Base-by-base conservation (phyloP, 1,140 invertebrate genomes). In the Sminthurides bifidus region DNA sequence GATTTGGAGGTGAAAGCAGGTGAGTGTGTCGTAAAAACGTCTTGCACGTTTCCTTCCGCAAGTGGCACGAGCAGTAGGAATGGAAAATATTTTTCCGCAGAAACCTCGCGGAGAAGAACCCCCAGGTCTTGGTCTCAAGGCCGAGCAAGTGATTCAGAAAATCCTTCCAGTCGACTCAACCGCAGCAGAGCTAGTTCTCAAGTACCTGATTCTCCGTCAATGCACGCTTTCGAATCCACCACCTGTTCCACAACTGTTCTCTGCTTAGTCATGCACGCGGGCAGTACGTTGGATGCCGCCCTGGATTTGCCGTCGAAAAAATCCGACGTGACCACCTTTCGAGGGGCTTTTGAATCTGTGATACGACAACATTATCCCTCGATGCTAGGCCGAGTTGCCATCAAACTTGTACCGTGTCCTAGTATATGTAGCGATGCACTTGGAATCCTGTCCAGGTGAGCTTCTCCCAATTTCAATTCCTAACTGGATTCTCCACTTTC, bases 341-440 rank as follows among this genome's bases (percentile, higher is more conserved):
- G 84, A 64, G 85, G 87, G 48, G 91, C 92, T n/a, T 91, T 98
- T 69, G 92, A 98, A 71, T 84, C 82, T 40, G 88, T 98, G 2
- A 89, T 96, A 78, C 79, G 86, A 41, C 85, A 92, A 68, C 92
- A 98, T 74, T 98, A 98, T 76, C 86, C 91, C 8, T 83, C 82
- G 44, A 79, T 96, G 66, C 78, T 89, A 27, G 89, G 87, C 4
- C 90, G 90, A 68, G 81, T 98, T 55, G 81, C 83, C 50, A 83
- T 98, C 61, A 85, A 85, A 72, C 79, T 95, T 65, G 89, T 98
- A 19, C 80, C 89, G 24, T 97, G 93, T 74, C 92, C 92, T 57
- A 83, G 87, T 40, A 81, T 97, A 61, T 95, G 91, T 69, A 84
- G 85, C n/a, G 91, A 95, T 70, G 82, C 86, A 46, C 76, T 96